Conservation (phyloP, 2,888 invertebrate species). For the Tortricodes alternella region DNA sequence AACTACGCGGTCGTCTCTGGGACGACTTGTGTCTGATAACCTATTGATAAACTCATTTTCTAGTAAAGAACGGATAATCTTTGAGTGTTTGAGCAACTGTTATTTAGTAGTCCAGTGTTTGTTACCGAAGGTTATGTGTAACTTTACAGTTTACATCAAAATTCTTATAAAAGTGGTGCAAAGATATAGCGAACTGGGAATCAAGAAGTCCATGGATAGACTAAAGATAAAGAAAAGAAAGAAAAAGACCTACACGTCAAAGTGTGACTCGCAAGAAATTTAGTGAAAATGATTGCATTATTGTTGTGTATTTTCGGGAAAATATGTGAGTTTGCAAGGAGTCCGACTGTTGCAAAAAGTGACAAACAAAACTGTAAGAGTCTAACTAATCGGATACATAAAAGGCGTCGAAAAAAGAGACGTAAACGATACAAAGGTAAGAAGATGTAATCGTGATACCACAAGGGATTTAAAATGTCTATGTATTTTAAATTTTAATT, state of each 20-base stretch:
- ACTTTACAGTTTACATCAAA: slow-evolving; percentile 38
- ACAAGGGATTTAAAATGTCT: too few species aligned
- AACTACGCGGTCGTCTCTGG: slow-evolving; percentile 46
- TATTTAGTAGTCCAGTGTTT: slow-evolving; percentile 42
- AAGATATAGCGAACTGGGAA: slow-evolving; percentile 35
- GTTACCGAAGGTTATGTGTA: slow-evolving; percentile 49
- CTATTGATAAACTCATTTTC: slow-evolving; percentile 51
- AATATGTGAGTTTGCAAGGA: slow-evolving; percentile 56
- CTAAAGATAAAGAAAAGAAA: slow-evolving; percentile 54
- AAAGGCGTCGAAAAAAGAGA: slow-evolving; percentile 42
- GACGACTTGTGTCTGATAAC: slow-evolving; percentile 56
- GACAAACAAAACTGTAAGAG: slow-evolving; percentile 25
- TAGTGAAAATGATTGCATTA: slow-evolving; percentile 62
- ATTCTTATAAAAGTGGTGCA: slow-evolving; percentile 35
- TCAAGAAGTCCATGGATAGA: slow-evolving; percentile 39
- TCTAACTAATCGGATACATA: slow-evolving; percentile 33
- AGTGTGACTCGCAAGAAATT: slow-evolving; percentile 18
- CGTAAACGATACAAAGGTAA: slow-evolving; percentile 42
- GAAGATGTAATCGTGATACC: slow-evolving; percentile 13
- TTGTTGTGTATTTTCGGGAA: slow-evolving; percentile 63
- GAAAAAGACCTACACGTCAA: slow-evolving; percentile 44
- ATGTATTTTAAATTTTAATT: too few species aligned
- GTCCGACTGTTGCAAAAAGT: slow-evolving; percentile 35
- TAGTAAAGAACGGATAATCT: slow-evolving; percentile 27
- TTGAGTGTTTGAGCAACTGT: slow-evolving; percentile 28